Evolutionary conservation across 2,113 vertebrate genomes (phyloP).

Genomic region (Sakesphorus luctuosus): DNA sequence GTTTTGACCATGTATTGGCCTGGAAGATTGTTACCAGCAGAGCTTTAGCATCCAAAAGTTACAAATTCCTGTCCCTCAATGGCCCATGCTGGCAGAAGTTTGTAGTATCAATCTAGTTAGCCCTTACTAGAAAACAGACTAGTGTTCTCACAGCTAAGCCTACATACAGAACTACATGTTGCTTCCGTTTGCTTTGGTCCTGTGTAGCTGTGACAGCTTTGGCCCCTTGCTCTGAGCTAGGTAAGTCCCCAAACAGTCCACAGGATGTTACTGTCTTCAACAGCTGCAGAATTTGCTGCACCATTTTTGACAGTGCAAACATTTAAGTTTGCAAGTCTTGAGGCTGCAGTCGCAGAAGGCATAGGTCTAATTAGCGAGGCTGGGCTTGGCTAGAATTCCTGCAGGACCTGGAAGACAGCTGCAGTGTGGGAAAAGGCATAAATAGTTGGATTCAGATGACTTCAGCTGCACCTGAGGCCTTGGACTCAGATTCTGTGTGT

Average conservation of each 20-base stretch:
- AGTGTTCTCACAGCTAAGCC: background rate
- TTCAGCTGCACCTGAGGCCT: background rate
- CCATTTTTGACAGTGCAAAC: background rate
- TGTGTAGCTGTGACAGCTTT: background rate
- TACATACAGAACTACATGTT: background rate
- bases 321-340: background rate
- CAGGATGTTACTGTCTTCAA: background rate
- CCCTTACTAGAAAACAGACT: background rate
- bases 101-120: background rate
- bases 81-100: background rate
- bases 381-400: background rate
- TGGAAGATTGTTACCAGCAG: background rate
- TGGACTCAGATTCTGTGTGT: background rate
- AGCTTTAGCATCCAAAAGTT: background rate
- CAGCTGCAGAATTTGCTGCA: background rate
- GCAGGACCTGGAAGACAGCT: background rate
- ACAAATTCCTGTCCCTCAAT: background rate
- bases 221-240: background rate
- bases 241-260: background rate
- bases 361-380: background rate
- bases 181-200: background rate
- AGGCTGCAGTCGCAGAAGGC: fast-evolving
- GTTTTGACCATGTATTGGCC: background rate
- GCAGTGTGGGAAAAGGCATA: background rate
- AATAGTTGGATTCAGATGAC: background rate